Evolutionary conservation across 2,888 invertebrate genomes (phyloP), one percentile per base, ranked within the genome.

Genomic region (Pterobdella sp.): DNA sequence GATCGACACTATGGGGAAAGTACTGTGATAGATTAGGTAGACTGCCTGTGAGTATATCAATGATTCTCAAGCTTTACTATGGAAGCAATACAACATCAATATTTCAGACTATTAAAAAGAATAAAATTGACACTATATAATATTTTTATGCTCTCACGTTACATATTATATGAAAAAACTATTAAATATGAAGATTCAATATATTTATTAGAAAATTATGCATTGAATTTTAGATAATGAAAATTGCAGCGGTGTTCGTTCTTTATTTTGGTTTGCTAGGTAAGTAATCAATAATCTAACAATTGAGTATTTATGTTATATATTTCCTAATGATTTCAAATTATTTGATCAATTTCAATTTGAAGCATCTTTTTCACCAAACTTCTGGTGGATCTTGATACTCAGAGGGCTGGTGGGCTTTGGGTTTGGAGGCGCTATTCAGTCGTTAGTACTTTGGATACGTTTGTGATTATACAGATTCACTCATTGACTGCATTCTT

Each of bases 21-120:
- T 76, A 80, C 72, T 80, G 81, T 0, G 83, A 83, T 73, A 79
- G 77, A 72, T 81, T 78, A 77, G 83, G 83, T 4, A 76, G 83
- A 72, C 78, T 79, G 75, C 77, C 78, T 68, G 82, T 82, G 76
- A 79, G 80, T 78, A 26, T n/a, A n/a, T 42, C 7, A 42, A 42
- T 7, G 18, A 42, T 14, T 42, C 7, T 42, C 42, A 42, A 42
- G 18, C 7, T 7, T 42, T 42, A 14, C 42, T 42, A 14, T 18
- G 10, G 42, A 7, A 42, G 42, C 42, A 18, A 18, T 18, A 42
- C 10, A 14, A 14, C 7, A 18, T 42, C 42, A 42, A 42, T 42
- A 42, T 14, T 42, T 42, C 10, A 4, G 4, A 26, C 60, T 3
- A 56, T 56, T 42, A 14, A 42, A 42, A 42, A 42, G 49, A 42